These are phyloP conservation scores for Hypotaenidia philippensis DNA, from an alignment of 2,797 vertebrate species.

Conservation along the genomic window DNA sequence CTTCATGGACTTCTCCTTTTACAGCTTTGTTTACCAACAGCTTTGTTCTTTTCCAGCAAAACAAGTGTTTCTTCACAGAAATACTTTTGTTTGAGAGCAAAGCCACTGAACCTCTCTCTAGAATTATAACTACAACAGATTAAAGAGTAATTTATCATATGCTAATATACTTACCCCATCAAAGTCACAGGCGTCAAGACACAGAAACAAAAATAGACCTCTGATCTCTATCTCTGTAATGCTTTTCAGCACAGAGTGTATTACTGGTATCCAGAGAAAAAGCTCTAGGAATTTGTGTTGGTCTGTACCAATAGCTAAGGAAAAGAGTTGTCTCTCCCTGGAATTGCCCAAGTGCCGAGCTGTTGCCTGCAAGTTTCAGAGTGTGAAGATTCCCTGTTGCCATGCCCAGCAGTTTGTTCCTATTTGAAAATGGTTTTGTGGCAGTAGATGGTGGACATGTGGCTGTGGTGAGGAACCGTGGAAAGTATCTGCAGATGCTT, in stretches of 20 bases:
- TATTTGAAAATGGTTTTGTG: background rate
- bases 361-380: background rate
- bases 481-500: background rate
- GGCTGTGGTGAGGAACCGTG: background rate
- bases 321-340: background rate
- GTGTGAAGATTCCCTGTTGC: background rate
- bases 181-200: slow-evolving; percentile 18
- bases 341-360: background rate
- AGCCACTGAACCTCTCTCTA: slow-evolving; percentile 28
- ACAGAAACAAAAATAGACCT: slow-evolving; percentile 41
- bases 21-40: slow-evolving; percentile 50
- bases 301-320: slow-evolving; percentile 1
- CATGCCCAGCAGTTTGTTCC: background rate
- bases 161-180: slow-evolving; percentile 44
- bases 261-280: background rate
- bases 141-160: slow-evolving; percentile 58
- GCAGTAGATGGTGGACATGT: background rate
- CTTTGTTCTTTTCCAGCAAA: slow-evolving; percentile 36
- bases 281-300: slow-evolving; percentile 12
- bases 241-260: background rate
- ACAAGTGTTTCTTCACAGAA: slow-evolving; percentile 41
- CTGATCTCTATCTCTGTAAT: slow-evolving; percentile 50
- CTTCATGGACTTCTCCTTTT: slow-evolving; percentile 24
- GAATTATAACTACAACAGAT: slow-evolving; percentile 22
- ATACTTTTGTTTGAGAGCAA: slow-evolving; percentile 18